Base-by-base conservation (phyloP, 2,888 invertebrate genomes). In the Phoronis australis region DNA sequence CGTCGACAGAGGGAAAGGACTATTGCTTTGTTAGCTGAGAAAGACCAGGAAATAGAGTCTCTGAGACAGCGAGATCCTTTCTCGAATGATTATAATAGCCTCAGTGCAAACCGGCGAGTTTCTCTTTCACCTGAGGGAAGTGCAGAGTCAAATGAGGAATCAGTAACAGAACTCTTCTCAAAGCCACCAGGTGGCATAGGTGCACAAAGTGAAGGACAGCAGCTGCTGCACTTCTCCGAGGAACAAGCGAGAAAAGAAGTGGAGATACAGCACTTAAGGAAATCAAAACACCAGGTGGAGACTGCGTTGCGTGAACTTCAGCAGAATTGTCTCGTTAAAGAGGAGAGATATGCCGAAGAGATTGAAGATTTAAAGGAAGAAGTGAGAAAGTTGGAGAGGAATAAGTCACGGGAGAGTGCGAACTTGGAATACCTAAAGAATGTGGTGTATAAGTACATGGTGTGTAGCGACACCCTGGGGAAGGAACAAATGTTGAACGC, bases 341-440 rank as follows among this genome's bases (percentile, higher is more conserved):
- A 76, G 48, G 79, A 82, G 56, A 75, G 78, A 54, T 66, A 61
- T 50, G 66, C 47, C 56, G 77, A 66, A 78, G 45, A 80, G 80
- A 82, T 83, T 63, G 80, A 80, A 15, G 39, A 49, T n/a, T 53
- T 75, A 39, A 83, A 84, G 56, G 84, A 79, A 52, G 73, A 78
- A 52, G 66, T 80, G 2, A 66, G 72, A 40, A 73, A 78, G 43
- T 58, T 74, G 18, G 77, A 80, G 51, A 64, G 80, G 20, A 73
- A 73, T 59, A 66, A 67, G 37, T 86, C 87, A 1, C 56, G 89
- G 0, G 89, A 90, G 75, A 88, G 88, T 5, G 89, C 90, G 0
- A 92, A 91, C 76, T 77, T 92, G 37, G 92, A 92, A 73, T 93
- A 93, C 71, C 76, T 93, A 49, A 91, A 93, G 75, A 93, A 93